Evolutionary conservation across 2,888 invertebrate species (phyloP).

Genomic region (Thyatira batis): DNA sequence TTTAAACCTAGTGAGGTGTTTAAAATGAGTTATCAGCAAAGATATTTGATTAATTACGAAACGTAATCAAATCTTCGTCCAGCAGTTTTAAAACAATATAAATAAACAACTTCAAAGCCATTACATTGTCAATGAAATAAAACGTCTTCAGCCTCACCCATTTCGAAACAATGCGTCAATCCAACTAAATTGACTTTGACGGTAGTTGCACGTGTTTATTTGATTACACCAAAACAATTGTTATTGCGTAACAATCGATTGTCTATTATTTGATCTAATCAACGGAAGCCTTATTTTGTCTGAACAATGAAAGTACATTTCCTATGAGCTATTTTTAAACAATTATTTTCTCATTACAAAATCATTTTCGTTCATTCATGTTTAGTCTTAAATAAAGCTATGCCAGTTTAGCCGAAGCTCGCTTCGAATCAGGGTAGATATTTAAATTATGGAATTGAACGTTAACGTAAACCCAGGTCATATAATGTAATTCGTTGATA

Average conservation of each 20-base stretch:
- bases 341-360: background rate
- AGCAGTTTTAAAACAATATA: background rate
- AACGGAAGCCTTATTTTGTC: background rate
- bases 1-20: background rate
- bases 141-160: slow-evolving; percentile 5
- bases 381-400: no score
- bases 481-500: no score
- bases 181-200: slow-evolving; percentile 9
- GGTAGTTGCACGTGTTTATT: slow-evolving; percentile 20
- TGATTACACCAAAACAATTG: slow-evolving; percentile 16
- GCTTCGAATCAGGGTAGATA: no score
- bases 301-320: background rate
- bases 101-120: background rate
- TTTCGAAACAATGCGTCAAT: slow-evolving; percentile 6
- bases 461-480: no score
- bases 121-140: background rate
- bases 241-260: slow-evolving; percentile 21
- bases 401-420: no score
- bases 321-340: background rate
- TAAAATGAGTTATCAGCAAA: background rate
- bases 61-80: background rate
- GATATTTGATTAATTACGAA: background rate
- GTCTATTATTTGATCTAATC: slow-evolving; percentile 15
- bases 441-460: no score
- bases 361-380: background rate